These are phyloP conservation scores for Spongilla lacustris DNA, from an alignment of 37 sponge, comb jelly and placozoan species.

Conservation along the genomic window DNA sequence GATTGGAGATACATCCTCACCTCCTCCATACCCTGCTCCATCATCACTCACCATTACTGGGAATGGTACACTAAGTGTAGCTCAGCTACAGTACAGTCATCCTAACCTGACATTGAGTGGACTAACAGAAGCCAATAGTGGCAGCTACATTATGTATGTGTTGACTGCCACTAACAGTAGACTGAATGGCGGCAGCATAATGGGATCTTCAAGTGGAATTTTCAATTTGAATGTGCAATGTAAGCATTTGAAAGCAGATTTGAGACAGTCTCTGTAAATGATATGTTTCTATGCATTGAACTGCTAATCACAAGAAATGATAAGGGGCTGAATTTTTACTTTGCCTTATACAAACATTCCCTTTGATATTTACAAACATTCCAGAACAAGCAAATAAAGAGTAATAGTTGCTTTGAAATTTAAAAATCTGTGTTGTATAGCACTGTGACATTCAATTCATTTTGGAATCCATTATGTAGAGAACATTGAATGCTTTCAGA, in stretches of 20 bases:
- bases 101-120: not conserved
- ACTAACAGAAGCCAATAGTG: not conserved
- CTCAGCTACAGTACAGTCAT: not conserved
- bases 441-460: too few relatives aligned
- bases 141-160: conserved; percentile 5
- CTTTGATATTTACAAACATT: too few relatives aligned
- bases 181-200: not conserved
- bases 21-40: not conserved
- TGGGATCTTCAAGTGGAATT: not conserved
- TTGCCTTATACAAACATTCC: too few relatives aligned
- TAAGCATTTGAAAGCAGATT: not conserved
- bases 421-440: too few relatives aligned
- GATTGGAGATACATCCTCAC: not conserved
- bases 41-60: not conserved
- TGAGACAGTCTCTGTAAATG: too few relatives aligned
- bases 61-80: not conserved
- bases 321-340: too few relatives aligned
- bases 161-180: conserved; percentile 13
- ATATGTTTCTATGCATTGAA: too few relatives aligned
- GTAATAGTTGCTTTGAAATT: too few relatives aligned
- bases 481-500: too few relatives aligned
- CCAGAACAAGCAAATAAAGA: too few relatives aligned
- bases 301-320: too few relatives aligned
- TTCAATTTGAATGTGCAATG: conserved; percentile 14
- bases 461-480: too few relatives aligned